Evolutionary conservation across 2,113 vertebrate species (phyloP).

Genomic region (Lepisosteus osseus): DNA sequence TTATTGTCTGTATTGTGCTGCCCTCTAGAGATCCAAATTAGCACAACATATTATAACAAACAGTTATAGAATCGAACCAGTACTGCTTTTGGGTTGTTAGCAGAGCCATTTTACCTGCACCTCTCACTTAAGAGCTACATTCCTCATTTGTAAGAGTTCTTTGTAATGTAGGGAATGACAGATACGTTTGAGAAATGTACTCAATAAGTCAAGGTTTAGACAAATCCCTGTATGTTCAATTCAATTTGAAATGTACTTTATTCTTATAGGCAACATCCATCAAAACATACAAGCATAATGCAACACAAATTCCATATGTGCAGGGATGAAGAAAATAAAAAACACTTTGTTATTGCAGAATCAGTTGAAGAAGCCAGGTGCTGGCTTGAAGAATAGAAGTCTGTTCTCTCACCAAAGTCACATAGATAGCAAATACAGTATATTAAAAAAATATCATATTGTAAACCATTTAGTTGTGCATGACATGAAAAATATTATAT

Average conservation of each 20-base stretch:
- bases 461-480: too few species aligned
- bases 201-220: neutral
- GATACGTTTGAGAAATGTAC: neutral
- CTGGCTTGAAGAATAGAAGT: too few species aligned
- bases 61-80: neutral
- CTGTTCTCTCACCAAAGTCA: too few species aligned
- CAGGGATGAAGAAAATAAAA: too few species aligned
- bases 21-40: constrained; percentile 22
- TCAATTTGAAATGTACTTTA: neutral
- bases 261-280: neutral
- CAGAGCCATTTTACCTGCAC: neutral
- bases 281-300: too few species aligned
- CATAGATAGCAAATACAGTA: too few species aligned
- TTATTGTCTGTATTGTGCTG: constrained; percentile 23
- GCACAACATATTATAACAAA: constrained; percentile 4
- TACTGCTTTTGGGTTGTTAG: neutral
- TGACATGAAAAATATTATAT: too few species aligned
- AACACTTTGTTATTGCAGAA: too few species aligned
- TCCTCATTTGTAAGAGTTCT: neutral
- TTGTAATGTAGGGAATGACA: neutral
- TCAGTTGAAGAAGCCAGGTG: too few species aligned
- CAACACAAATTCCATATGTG: too few species aligned
- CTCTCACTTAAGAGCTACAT: constrained; percentile 9
- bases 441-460: too few species aligned
- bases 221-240: neutral